Conservation (phyloP, 1,140 invertebrate genomes). For the Lepidurus couesii region DNA sequence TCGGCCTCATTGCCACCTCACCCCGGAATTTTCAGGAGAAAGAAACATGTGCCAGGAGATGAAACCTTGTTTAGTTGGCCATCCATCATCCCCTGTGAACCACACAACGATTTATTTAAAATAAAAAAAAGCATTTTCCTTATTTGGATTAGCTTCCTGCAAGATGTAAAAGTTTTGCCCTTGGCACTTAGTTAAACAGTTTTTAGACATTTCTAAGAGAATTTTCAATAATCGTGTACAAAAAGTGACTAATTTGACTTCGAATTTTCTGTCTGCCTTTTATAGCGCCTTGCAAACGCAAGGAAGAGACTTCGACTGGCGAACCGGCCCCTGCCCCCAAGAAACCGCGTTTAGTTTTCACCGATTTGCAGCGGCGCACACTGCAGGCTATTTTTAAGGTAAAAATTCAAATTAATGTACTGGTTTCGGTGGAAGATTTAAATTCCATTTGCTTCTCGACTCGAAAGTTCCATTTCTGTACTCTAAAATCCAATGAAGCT, state of each 20-base stretch:
- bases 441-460: no score
- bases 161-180: neutral
- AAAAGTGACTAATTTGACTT: neutral
- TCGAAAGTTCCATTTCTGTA: no score
- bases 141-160: no score
- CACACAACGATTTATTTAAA: no score
- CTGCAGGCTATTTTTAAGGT: slow-evolving; percentile 99
- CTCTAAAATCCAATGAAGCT: no score
- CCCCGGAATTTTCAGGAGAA: neutral
- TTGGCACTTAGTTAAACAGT: neutral
- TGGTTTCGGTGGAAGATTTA: no score
- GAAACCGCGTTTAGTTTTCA: slow-evolving; percentile 99
- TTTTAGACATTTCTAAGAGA: neutral
- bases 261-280: neutral
- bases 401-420: slow-evolving; percentile 33
- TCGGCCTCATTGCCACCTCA: neutral
- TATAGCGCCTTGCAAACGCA: slow-evolving; percentile 81
- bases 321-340: slow-evolving; percentile 76
- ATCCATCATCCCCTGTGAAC: no score
- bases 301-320: slow-evolving; percentile 76
- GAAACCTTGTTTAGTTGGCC: neutral
- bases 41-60: neutral
- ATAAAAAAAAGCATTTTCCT: no score
- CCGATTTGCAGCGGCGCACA: slow-evolving; percentile 98
- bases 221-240: neutral